Evolutionary conservation across 2,888 invertebrate species (phyloP), one percentile per base, ranked within the genome.

Genomic region (Ectemnius continuus): DNA sequence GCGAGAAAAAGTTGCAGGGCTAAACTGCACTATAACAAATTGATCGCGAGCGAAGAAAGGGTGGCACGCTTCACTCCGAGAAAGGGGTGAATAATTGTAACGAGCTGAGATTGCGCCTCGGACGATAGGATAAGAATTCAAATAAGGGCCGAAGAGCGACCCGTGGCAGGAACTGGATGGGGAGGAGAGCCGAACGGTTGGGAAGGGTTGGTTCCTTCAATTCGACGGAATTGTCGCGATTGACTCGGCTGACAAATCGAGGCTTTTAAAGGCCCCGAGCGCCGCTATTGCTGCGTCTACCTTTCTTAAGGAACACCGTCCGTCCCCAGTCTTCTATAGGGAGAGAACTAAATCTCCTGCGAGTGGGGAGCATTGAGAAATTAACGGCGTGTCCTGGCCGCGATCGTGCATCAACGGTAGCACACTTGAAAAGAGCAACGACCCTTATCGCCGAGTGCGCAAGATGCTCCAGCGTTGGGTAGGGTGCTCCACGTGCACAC

Each of bases 61-160:
- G 58, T 56, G 60, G 66, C n/a, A 56, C 52, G 70, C 78, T 78
- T 71, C 65, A 74, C 73, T 70, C 58, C 61, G 65, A 45, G 66
- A 79, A 86, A 86, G 83, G 87, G 85, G 76, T 83, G 87, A 85
- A 87, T 88, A 88, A 88, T 88, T 88, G 87, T 85, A 88, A 88
- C 87, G 82, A 85, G 84, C 82, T 57, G 69, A 84, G 82, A 87
- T 86, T 83, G 76, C 78, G 74, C 46, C 65, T 45, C 72, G 76
- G 72, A 74, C 66, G 63, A 59, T 70, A 68, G 79, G 85, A 86
- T 83, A 87, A 85, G 86, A 86, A 87, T 86, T 83, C 80, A 78
- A 85, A 84, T 79, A 62, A 76, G 67, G 65, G 59, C 16, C 67
- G 14, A 52, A 52, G n/a, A 16, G n/a, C n/a, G n/a, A 36, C 23